These are phyloP conservation scores for Tetramorium simillimum DNA, from an alignment of 1,140 invertebrate genomes.

Conservation along the genomic window DNA sequence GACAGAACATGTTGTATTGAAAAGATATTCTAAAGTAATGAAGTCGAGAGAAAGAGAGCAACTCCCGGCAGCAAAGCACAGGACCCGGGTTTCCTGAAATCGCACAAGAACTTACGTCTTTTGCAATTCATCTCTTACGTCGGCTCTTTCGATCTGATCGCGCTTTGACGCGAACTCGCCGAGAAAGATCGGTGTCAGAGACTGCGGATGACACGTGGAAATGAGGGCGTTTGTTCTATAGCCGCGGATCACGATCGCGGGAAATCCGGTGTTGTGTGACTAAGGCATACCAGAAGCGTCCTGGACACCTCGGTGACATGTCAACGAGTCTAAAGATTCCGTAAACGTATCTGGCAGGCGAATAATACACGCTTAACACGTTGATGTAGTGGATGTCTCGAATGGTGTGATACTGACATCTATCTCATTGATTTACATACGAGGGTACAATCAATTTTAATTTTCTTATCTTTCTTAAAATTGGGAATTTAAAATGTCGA, in stretches of 20 bases:
- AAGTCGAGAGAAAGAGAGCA: not conserved
- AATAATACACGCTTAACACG: slow-evolving; percentile 11
- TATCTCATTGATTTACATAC: not conserved
- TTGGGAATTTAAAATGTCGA: not conserved
- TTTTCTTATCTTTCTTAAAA: not conserved
- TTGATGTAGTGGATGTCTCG: slow-evolving; percentile 26
- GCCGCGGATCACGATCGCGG: slow-evolving; percentile 37
- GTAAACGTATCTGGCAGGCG: not conserved
- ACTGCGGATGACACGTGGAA: slow-evolving; percentile 80
- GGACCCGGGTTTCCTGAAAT: too few relatives aligned
- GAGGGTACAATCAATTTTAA: not conserved
- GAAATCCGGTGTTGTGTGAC: slow-evolving; percentile 52
- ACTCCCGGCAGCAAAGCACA: too few relatives aligned
- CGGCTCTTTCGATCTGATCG: not conserved
- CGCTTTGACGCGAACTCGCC: slow-evolving; percentile 29
- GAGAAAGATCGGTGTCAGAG: slow-evolving; percentile 27
- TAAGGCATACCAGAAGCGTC: slow-evolving; percentile 8
- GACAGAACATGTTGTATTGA: not conserved
- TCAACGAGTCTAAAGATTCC: slow-evolving; percentile 38
- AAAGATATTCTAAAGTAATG: not conserved
- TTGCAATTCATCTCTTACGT: not conserved
- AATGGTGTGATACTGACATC: not conserved
- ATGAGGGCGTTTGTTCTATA: slow-evolving; percentile 70
- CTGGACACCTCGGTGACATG: slow-evolving; percentile 19
- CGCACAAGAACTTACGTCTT: not conserved